A percentile compares a stretch with the other conserved stretches of the same genome.
phyloP scores from a whole-genome alignment of 2,113 vertebrate genomes.

The Murina feae region DNA sequence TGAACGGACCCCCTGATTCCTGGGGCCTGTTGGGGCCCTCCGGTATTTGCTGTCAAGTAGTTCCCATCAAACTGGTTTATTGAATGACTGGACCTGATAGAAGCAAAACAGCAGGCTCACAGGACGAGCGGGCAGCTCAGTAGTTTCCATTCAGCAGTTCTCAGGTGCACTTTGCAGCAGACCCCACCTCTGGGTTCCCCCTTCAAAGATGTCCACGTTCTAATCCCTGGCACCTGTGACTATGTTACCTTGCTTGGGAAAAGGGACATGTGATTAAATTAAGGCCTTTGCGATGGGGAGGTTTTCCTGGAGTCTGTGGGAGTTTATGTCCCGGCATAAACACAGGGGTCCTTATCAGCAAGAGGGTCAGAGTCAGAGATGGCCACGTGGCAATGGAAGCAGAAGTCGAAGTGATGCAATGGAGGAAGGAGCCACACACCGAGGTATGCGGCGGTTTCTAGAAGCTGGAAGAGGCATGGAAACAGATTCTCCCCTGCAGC shows the following conservation, averaged over 20 bases:
- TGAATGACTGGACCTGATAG: not conserved
- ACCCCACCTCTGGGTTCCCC: not conserved
- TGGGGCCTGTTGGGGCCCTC: not conserved
- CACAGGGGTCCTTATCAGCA: not conserved
- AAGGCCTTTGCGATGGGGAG: not conserved
- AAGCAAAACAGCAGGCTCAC: not conserved
- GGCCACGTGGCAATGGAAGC: not conserved
- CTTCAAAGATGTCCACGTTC: not conserved
- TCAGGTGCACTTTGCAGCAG: not conserved
- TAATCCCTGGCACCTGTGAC: not conserved
- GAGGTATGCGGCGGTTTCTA: not conserved
- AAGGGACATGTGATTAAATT: not conserved
- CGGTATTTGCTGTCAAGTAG: not conserved
- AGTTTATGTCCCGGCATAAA: not conserved
- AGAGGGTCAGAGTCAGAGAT: not conserved
- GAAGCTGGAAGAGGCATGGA: too few relatives aligned
- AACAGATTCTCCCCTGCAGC: not conserved
- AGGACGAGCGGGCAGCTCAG: not conserved
- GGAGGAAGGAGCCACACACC: not conserved
- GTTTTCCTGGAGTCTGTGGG: not conserved
- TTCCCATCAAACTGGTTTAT: not conserved
- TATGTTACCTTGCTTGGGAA: not conserved
- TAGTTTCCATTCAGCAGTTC: not conserved
- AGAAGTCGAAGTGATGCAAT: accelerated
- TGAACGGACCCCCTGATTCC: not conserved